phyloP scores from a whole-genome alignment of 2,888 invertebrate genomes.

The Tachina lurida region DNA sequence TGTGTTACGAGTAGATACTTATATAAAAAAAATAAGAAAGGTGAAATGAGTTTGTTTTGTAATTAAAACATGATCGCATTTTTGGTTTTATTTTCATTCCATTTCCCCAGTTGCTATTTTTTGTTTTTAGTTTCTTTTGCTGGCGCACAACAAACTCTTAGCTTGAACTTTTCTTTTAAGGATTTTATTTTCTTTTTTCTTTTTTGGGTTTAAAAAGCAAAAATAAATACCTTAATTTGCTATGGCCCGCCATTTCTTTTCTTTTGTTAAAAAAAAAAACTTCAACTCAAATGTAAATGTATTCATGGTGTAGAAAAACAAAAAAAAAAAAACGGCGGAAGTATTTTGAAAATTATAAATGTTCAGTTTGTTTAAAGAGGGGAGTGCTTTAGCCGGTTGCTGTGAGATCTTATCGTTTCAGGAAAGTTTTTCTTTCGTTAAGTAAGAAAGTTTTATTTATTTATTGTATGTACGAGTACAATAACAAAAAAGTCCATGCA shows the following conservation, averaged over 20 bases:
- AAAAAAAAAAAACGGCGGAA: constrained; percentile 54
- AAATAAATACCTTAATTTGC: constrained; percentile 4
- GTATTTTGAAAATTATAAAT: constrained; percentile 61
- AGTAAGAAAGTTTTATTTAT: constrained; percentile 42
- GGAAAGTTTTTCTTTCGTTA: constrained; percentile 46
- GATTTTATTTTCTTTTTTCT: constrained; percentile 22
- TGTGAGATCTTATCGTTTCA: constrained; percentile 58
- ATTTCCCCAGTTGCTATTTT: constrained; percentile 26
- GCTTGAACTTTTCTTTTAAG: constrained; percentile 43
- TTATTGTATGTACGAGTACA: not conserved
- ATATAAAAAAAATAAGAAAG: constrained; percentile 68
- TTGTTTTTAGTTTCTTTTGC: constrained; percentile 1
- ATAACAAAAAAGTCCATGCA: not conserved
- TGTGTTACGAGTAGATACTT: constrained; percentile 42
- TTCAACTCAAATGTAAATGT: constrained; percentile 19
- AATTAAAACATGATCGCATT: constrained; percentile 64
- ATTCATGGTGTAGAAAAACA: not conserved
- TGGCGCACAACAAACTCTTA: constrained; percentile 3
- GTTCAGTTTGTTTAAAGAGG: constrained; percentile 28
- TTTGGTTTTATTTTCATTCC: constrained; percentile 52
- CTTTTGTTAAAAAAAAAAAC: constrained; percentile 1
- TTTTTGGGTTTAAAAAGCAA: constrained; percentile 9
- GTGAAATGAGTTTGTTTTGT: constrained; percentile 71
- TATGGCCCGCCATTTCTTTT: constrained; percentile 23
- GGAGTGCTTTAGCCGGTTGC: constrained; percentile 37